Conservation (phyloP, 1,140 invertebrate species). For the Ceratitis capitata region DNA sequence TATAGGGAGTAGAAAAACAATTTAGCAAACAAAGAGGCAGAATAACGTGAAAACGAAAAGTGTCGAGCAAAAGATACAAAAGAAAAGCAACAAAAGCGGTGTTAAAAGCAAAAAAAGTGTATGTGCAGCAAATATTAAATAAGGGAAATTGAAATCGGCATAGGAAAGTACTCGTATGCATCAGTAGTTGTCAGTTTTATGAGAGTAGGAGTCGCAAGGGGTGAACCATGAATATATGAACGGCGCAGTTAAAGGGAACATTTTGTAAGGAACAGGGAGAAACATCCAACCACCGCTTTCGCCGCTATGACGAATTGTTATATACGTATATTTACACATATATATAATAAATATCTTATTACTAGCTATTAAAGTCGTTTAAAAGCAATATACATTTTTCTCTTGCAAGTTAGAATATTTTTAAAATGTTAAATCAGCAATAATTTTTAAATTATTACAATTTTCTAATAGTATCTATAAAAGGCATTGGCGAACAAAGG, state of each 20-base stretch:
- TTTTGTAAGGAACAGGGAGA: neutral
- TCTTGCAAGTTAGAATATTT: neutral
- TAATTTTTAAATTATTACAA: neutral
- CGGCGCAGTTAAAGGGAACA: neutral
- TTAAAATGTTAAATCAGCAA: neutral
- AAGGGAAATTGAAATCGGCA: constrained; percentile 3
- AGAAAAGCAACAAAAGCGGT: constrained; percentile 8
- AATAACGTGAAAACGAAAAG: neutral
- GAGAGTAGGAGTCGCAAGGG: neutral
- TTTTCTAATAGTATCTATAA: neutral
- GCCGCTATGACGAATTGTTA: neutral
- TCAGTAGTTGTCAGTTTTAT: neutral
- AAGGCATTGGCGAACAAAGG: neutral
- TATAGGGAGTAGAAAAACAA: neutral
- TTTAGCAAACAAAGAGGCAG: neutral
- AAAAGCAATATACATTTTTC: neutral
- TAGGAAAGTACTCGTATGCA: neutral
- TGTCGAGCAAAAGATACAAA: neutral
- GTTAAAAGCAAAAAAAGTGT: neutral
- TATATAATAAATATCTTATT: neutral
- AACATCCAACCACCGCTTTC: neutral
- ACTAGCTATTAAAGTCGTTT: neutral
- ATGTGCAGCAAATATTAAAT: constrained; percentile 12
- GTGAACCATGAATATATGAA: neutral
- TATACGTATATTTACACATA: neutral